Conservation (phyloP, 30 jellyfish, hydroid and myxozoan genomes). For the Aurelia coerulea region DNA sequence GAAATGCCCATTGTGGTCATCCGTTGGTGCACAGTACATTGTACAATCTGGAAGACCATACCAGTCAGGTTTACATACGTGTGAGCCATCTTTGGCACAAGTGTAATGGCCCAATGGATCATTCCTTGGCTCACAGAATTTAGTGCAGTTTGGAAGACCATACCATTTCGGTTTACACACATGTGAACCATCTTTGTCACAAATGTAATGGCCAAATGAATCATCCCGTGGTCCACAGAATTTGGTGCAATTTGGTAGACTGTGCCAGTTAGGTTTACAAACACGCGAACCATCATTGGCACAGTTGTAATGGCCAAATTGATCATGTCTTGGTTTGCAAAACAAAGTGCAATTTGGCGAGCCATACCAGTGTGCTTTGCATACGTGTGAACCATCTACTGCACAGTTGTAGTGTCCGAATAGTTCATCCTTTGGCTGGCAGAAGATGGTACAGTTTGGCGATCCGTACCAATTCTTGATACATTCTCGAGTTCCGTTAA, state of each 20-base stretch:
- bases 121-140: too few relatives aligned
- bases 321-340: conserved; percentile 32
- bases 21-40: conserved; percentile 19
- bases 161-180: too few relatives aligned
- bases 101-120: too few relatives aligned
- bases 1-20: conserved; percentile 29
- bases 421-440: conserved; percentile 28
- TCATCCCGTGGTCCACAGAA: too few relatives aligned
- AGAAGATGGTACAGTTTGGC: conserved; percentile 37
- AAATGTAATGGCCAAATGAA: too few relatives aligned
- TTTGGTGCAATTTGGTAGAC: neutral
- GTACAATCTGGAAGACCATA: neutral
- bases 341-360: conserved; percentile 7
- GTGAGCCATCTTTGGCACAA: too few relatives aligned
- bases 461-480: conserved; percentile 24
- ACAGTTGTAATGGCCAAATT: neutral
- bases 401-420: conserved; percentile 59
- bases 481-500: conserved; percentile 46
- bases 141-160: too few relatives aligned
- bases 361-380: conserved; percentile 36
- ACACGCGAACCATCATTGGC: neutral
- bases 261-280: conserved; percentile 17
- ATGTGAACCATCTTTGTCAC: too few relatives aligned
- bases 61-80: too few relatives aligned
- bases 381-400: conserved; percentile 29